Evolutionary conservation across 2,888 invertebrate species (phyloP), one percentile per base, ranked within the genome.

Genomic region (Hetaerina titia): DNA sequence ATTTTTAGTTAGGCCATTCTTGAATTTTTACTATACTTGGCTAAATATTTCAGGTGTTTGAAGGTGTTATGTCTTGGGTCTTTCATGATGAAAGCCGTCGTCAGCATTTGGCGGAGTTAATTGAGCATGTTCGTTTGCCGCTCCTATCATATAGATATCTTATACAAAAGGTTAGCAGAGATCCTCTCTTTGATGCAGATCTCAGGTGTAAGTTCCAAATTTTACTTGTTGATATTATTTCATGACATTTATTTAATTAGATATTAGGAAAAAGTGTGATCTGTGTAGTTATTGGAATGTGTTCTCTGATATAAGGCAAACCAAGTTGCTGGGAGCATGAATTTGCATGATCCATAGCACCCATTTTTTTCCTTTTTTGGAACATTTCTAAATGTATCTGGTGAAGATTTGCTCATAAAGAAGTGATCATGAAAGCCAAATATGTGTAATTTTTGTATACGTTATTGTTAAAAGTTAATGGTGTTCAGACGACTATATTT

Each of bases 121-220:
- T 99, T 98, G 99, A 99, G 97, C 98, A 99, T 97, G 99, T 99
- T 95, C 98, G 99, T 94, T 97, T 99, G 96, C 99, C 99, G 95
- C 97, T 99, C 96, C 97, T 99, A 96, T 98, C 99, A 95, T 99
- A 98, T 96, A 99, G 99, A 96, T 99, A 98, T 97, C 97, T 99
- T 95, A 98, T 99, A 95, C 98, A 98, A 96, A 97, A 98, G 95
- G 99, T 99, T 57, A 98, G 98, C 96, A 98, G 98, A 96, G 99
- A 99, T 96, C 98, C 98, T 60, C 97, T 99, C 87, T 97, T 98
- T 69, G 98, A 98, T 96, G 98, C 98, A n/a, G 98, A 98, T 96
- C 97, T 98, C 95, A 97, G 98, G 96, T 98, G 98, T 97, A 97
- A 97, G 96, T 96, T 57, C 31, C 56, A 1, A 25, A 88, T n/a